A percentile compares a stretch with the other conserved stretches of the same genome.
Evolutionary conservation across 2,888 invertebrate species (phyloP).

Genomic region (Chrysotoxum bicinctum): DNA sequence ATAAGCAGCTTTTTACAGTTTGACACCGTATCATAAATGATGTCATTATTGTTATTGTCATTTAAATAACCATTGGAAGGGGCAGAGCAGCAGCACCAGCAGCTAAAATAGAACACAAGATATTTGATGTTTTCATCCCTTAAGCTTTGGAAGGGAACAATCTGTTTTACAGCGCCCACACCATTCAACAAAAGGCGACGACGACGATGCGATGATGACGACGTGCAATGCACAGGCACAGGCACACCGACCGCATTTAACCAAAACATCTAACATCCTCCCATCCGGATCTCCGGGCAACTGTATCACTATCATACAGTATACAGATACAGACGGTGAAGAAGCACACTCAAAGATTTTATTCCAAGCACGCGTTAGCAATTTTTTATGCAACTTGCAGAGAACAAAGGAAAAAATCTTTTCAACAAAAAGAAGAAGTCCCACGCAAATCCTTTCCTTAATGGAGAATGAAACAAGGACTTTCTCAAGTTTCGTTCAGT

Average conservation of each 20-base stretch:
- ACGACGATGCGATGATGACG: slow-evolving; percentile 4
- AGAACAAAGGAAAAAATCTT: slow-evolving; percentile 35
- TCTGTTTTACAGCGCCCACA: slow-evolving; percentile 31
- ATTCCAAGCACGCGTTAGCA: slow-evolving; percentile 81
- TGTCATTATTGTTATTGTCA: slow-evolving; percentile 73
- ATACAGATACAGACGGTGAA: slow-evolving; percentile 6
- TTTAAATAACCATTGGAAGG: slow-evolving; percentile 54
- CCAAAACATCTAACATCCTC: slow-evolving; percentile 37
- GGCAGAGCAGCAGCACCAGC: not conserved
- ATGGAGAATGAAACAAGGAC: slow-evolving; percentile 73
- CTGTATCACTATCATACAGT: slow-evolving; percentile 53
- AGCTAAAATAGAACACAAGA: slow-evolving; percentile 36
- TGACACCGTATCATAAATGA: slow-evolving; percentile 71
- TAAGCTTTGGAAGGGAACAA: slow-evolving; percentile 39
- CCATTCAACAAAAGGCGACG: not conserved
- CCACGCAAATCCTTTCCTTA: slow-evolving; percentile 72
- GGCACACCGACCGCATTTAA: slow-evolving; percentile 35
- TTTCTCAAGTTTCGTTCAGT: slow-evolving; percentile 59
- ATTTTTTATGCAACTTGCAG: slow-evolving; percentile 81
- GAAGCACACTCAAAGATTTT: slow-evolving; percentile 35
- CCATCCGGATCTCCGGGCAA: slow-evolving; percentile 14
- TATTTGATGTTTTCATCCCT: slow-evolving; percentile 69
- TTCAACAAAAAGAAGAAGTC: slow-evolving; percentile 54
- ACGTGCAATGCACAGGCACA: slow-evolving; percentile 44
- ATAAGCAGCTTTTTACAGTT: slow-evolving; percentile 72